Evolutionary conservation across 2,888 invertebrate genomes (phyloP), one percentile per base, ranked within the genome.

Genomic region (Protodeltote pygarga): DNA sequence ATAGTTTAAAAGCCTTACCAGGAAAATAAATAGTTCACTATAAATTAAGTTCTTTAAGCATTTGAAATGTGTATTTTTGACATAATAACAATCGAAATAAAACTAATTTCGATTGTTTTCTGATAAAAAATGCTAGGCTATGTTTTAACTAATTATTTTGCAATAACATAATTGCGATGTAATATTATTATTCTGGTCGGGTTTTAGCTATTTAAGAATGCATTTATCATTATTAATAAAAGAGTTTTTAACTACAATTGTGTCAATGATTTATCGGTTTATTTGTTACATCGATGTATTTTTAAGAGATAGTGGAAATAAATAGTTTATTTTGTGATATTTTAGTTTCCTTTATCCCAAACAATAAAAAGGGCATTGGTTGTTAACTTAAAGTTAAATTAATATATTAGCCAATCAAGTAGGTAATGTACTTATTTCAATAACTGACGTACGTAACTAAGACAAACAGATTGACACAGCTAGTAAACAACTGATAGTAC

Each of bases 281-380:
- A 80, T 85, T 85, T 87, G 84, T 89, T 86, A 87, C 85, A 87
- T 87, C 81, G 79, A 87, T 85, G 68, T 88, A 87, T 83, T 81
- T 82, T 79, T 87, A 89, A 87, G 85, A 75, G 67, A 80, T 83
- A 82, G 76, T 65, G 65, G 72, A 75, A 79, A 76, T 77, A 73
- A 73, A 82, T 83, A 81, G 75, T 84, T 85, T 89, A 89, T 91
- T 91, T 89, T 90, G 75, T 80, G 80, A 80, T 60, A 11, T 33
- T 27, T 47, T 44, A 42, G 59, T 53, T 67, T 69, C 71, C 68
- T 20, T 33, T n/a, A n/a, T n/a, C n/a, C n/a, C n/a, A n/a, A n/a
- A n/a, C n/a, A n/a, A n/a, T n/a, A n/a, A n/a, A n/a, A n/a, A n/a
- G n/a, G n/a, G n/a, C n/a, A n/a, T n/a, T n/a, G n/a, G n/a, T n/a